These are phyloP conservation scores for Pangasius krempfi DNA, from an alignment of 2,797 vertebrate genomes.

Conservation along the genomic window DNA sequence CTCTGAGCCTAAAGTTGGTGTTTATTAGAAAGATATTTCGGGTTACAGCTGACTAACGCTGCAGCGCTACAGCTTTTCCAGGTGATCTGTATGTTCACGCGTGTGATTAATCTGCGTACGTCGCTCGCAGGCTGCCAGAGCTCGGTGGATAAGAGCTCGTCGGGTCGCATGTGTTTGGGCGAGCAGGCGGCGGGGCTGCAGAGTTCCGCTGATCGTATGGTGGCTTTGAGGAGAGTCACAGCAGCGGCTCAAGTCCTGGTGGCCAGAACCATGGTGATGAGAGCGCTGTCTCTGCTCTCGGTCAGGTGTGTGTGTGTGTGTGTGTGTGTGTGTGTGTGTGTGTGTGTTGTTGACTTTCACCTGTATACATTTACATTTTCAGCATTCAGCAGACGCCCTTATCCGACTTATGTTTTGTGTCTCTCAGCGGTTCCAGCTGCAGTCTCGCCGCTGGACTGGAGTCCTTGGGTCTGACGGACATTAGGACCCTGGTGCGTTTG, in stretches of 20 bases:
- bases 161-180: constrained; percentile 89
- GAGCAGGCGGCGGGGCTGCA: constrained; percentile 91
- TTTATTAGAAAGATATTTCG: neutral
- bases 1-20: neutral
- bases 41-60: neutral
- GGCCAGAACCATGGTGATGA: constrained; percentile 99
- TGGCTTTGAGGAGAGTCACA: constrained; percentile 92
- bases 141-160: constrained; percentile 92
- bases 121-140: constrained; percentile 85
- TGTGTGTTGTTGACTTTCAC: neutral
- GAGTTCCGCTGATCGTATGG: constrained; percentile 90
- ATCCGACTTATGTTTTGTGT: neutral
- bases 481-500: constrained; percentile 91
- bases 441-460: constrained; percentile 95
- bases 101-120: constrained; percentile 11
- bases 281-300: constrained; percentile 93
- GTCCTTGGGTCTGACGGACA: constrained; percentile 93
- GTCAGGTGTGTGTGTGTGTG: constrained; percentile 70
- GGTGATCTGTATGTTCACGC: neutral
- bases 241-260: constrained; percentile 94
- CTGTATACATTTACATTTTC: neutral
- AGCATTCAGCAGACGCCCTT: neutral
- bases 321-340: constrained; percentile 19
- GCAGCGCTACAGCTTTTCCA: neutral
- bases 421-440: constrained; percentile 90